A percentile compares a stretch with the other conserved stretches of the same genome.
Conservation (phyloP, 2,113 vertebrate species). For the Meriones unguiculatus region DNA sequence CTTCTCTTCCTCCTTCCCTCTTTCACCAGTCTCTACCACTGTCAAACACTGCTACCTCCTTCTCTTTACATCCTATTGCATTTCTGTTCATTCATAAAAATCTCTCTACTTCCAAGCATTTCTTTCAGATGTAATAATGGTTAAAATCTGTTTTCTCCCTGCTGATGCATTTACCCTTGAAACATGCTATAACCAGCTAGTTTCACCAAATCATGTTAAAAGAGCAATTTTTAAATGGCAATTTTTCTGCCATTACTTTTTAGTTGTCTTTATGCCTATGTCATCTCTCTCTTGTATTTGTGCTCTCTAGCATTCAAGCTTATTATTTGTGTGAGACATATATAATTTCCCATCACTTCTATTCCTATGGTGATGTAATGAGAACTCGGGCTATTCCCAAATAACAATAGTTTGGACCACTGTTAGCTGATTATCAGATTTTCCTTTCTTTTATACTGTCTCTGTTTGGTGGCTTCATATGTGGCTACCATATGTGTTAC, state of each 20-base stretch:
- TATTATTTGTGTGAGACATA: neutral
- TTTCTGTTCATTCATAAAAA: neutral
- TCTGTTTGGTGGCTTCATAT: neutral
- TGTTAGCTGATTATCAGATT: neutral
- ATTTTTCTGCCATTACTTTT: neutral
- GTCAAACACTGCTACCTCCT: neutral
- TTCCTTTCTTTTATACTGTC: neutral
- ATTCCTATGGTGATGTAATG: neutral
- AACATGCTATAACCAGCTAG: neutral
- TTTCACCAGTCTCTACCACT: neutral
- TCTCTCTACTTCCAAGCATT: neutral
- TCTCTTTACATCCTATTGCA: neutral
- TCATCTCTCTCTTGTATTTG: neutral
- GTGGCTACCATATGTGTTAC: neutral
- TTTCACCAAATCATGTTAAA: neutral
- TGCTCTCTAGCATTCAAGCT: neutral
- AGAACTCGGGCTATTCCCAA: neutral
- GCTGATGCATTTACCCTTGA: conserved; percentile 24
- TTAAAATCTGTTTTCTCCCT: conserved; percentile 2
- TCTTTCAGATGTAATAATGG: neutral
- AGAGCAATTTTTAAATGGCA: too few species aligned
- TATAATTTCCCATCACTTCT: neutral
- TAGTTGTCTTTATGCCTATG: neutral
- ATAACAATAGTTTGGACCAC: neutral
- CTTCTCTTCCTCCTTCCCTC: neutral